Evolutionary conservation across 2,113 vertebrate species (phyloP).

Genomic region (Apteryx mantelli): DNA sequence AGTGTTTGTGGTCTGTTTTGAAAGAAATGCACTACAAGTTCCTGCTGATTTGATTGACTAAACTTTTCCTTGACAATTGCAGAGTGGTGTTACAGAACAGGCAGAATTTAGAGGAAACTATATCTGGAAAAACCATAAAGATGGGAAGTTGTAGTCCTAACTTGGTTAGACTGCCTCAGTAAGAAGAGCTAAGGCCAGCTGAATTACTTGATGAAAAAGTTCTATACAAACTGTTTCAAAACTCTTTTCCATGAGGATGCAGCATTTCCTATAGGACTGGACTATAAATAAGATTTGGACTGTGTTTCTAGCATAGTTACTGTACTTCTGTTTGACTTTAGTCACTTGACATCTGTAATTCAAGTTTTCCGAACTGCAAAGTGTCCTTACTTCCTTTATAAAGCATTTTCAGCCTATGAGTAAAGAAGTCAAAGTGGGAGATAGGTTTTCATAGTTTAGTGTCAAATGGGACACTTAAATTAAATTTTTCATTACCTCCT

Average conservation of each 20-base stretch:
- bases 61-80: neutral
- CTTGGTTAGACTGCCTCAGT: neutral
- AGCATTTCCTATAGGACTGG: neutral
- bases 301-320: neutral
- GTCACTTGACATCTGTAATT: neutral
- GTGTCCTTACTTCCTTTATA: neutral
- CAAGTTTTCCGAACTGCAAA: neutral
- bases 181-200: neutral
- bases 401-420: neutral
- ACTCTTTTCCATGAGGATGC: neutral
- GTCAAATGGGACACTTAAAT: no score
- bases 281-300: neutral
- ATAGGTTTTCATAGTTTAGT: neutral
- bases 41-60: conserved; percentile 23
- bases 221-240: neutral
- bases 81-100: neutral
- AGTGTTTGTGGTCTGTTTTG: neutral
- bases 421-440: neutral
- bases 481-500: neutral
- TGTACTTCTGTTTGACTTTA: neutral
- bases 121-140: neutral
- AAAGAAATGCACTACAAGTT: neutral
- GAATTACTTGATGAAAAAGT: neutral
- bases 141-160: neutral
- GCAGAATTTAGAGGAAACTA: neutral